These are phyloP conservation scores for Pseudochirops cupreus DNA, from an alignment of 2,797 vertebrate genomes.

Conservation along the genomic window DNA sequence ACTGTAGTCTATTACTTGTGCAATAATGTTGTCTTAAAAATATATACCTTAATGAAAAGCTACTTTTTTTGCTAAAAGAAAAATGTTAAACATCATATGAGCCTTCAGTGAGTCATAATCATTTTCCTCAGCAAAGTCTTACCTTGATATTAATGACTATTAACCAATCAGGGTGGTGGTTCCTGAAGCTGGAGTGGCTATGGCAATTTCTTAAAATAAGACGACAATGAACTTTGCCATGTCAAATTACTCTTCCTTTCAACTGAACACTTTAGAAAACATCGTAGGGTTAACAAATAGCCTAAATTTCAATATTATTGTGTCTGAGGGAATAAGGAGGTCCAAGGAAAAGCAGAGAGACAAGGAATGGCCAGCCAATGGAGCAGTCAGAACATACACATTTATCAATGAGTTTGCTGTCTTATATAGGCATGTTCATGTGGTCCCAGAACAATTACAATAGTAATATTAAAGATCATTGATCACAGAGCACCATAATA, in stretches of 20 bases:
- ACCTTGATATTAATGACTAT: not conserved
- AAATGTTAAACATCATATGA: not conserved
- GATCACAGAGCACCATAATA: not conserved
- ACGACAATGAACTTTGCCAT: not conserved
- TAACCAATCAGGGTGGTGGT: not conserved
- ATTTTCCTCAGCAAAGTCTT: not conserved
- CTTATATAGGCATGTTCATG: not conserved
- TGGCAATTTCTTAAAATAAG: not conserved
- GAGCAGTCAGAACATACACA: not conserved
- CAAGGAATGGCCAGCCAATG: not conserved
- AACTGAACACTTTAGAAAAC: not conserved
- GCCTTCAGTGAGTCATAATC: not conserved
- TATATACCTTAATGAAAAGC: not conserved
- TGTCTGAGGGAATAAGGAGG: not conserved
- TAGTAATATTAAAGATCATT: not conserved
- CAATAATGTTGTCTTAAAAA: not conserved
- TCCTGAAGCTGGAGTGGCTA: not conserved
- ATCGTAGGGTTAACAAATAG: not conserved
- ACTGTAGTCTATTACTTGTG: not conserved
- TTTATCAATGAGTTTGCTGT: not conserved
- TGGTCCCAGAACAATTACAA: not conserved
- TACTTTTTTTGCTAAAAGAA: not conserved
- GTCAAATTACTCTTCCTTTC: not conserved
- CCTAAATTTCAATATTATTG: not conserved
- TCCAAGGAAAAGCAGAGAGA: not conserved